Base-by-base conservation (phyloP, 2,113 vertebrate genomes). In the Pluvianellus socialis region DNA sequence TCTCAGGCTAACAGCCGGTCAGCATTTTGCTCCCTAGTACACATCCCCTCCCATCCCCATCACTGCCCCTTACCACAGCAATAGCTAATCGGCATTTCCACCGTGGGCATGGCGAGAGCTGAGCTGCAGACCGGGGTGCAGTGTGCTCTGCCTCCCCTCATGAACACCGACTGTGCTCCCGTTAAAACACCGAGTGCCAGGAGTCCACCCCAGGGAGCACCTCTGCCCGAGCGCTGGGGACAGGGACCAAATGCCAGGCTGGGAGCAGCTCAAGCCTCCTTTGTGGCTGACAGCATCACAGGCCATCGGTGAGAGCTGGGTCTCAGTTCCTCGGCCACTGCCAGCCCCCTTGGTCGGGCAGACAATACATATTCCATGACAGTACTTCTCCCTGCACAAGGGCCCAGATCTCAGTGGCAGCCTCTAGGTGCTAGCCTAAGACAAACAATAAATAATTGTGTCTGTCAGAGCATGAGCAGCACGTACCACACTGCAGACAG, bases 81-180 rank as follows among this genome's bases (percentile, higher is more conserved):
- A 10, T 1, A 49, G 53, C 53, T 14, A 2, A 8, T 40, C 0
- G 0, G 28, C 10, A 10, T 4, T 24, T 28, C 22, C 10, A 1
- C 22, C 1, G 21, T 1, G 4, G 2, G 4, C 12, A 1, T 1
- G 35, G 40, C 3, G 0, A 45, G 33, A 40, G 47, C 53, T 4
- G 30, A 42, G 61, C 66, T 42, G n/a, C 52, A 53, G 42, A 49
- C 5, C 24, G 5, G 24, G 49, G 20, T 9, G 32, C 42, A 30
- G 27, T 2, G 0, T 1, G 9, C 38, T 32, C 58, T 53, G 44
- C 27, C 26, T 30, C 30, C 30, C 32, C 35, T n/a, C 3, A 0
- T 5, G 26, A 32, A 7, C 71, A 4, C 27, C 2, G 15, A 17
- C 40, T 12, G 22, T 1, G 2, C 15, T 21, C 32, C 62, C 1